phyloP scores from a whole-genome alignment of 2,888 invertebrate genomes.

The Thumatha senex region DNA sequence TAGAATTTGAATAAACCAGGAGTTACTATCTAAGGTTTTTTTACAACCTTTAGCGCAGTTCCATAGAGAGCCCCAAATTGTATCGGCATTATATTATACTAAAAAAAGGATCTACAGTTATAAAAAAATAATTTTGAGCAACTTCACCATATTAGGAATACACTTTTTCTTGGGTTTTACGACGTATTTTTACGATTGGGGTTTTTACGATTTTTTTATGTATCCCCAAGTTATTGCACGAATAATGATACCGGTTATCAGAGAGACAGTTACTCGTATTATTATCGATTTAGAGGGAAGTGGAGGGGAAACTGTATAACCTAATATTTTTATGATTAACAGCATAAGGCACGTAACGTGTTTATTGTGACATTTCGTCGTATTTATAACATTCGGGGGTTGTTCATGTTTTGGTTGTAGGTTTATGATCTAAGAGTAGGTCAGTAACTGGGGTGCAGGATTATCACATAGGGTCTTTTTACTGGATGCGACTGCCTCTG shows the following conservation, averaged over 20 bases:
- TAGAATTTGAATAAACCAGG: slow-evolving; percentile 17
- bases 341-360: slow-evolving; percentile 29
- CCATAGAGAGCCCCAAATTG: not conserved
- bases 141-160: slow-evolving; percentile 37
- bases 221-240: slow-evolving; percentile 30
- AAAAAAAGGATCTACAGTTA: slow-evolving; percentile 29
- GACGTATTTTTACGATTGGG: slow-evolving; percentile 24
- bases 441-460: not conserved
- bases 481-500: no score
- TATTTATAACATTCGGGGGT: slow-evolving; percentile 14
- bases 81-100: slow-evolving; percentile 10
- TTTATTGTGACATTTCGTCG: slow-evolving; percentile 7
- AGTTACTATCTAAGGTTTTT: slow-evolving; percentile 11
- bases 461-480: not conserved
- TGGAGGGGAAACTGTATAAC: slow-evolving; percentile 12
- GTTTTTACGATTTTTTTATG: slow-evolving; percentile 59
- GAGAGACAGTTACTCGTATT: slow-evolving; percentile 19
- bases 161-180: slow-evolving; percentile 19
- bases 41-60: slow-evolving; percentile 18
- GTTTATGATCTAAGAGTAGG: not conserved
- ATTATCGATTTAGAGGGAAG: slow-evolving; percentile 34
- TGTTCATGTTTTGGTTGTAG: slow-evolving; percentile 9
- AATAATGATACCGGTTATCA: slow-evolving; percentile 45
- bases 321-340: slow-evolving; percentile 32
- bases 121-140: slow-evolving; percentile 32